Conservation (phyloP, 2,113 vertebrate genomes). For the Nanorana parkeri region DNA sequence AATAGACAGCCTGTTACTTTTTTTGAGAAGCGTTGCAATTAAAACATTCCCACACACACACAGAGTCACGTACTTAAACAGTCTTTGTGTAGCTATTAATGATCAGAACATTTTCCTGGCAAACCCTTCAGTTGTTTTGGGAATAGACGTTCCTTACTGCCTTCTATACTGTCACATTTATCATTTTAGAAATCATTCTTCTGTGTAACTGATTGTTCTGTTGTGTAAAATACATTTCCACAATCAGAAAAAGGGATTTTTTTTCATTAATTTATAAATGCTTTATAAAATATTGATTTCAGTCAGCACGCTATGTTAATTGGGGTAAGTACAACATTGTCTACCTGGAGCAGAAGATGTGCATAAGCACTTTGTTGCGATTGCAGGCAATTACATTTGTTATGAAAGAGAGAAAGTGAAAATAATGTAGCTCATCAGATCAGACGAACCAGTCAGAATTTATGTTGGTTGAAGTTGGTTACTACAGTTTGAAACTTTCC, state of each 20-base stretch:
- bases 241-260: background rate
- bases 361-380: no score
- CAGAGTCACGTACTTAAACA: background rate
- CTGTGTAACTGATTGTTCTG: background rate
- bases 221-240: background rate
- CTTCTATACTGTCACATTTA: constrained; percentile 31
- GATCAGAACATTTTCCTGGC: constrained; percentile 50
- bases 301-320: no score
- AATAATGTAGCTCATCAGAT: no score
- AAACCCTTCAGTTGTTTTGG: constrained; percentile 28
- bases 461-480: no score
- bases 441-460: no score
- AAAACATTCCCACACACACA: constrained; percentile 16
- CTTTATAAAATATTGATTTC: no score
- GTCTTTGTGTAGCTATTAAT: constrained; percentile 27
- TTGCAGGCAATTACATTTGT: no score
- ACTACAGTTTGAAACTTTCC: no score
- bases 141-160: constrained; percentile 13
- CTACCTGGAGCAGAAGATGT: no score
- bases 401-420: no score
- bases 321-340: no score
- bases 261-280: no score
- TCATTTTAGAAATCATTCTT: constrained; percentile 11
- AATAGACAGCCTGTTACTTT: constrained; percentile 19
- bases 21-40: constrained; percentile 23